Conservation (phyloP, 2,888 invertebrate genomes). For the Liposcelis brunnea region DNA sequence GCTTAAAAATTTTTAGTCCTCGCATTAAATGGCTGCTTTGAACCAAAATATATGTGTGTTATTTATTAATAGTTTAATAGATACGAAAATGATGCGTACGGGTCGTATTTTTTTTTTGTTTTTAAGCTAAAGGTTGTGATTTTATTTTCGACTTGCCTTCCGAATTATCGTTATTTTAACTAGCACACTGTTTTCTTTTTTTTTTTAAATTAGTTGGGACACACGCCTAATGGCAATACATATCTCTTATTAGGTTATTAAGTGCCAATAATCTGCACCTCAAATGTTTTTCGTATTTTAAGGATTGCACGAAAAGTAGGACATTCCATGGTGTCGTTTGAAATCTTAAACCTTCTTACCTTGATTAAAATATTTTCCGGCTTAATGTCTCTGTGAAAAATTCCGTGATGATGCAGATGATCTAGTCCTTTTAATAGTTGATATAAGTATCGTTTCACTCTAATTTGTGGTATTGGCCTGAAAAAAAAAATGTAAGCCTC, state of each 20-base stretch:
- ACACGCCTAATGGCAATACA: too few species aligned
- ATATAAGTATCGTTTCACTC: conserved; percentile 38
- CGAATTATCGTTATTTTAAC: too few species aligned
- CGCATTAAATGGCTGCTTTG: neutral
- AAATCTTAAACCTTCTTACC: conserved; percentile 21
- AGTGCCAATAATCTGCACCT: neutral
- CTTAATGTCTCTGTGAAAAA: conserved; percentile 52
- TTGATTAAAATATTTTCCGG: conserved; percentile 52
- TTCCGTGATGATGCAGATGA: conserved; percentile 40
- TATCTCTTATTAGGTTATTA: too few species aligned
- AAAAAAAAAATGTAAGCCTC: neutral
- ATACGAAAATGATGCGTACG: neutral
- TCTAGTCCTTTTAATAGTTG: conserved; percentile 42
- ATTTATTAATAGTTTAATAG: conserved; percentile 1
- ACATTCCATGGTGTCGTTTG: conserved; percentile 3
- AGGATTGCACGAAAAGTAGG: neutral
- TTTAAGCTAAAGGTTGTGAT: neutral
- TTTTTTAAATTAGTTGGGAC: too few species aligned
- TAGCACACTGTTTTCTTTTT: too few species aligned
- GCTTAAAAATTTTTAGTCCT: too few species aligned
- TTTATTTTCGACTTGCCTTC: too few species aligned
- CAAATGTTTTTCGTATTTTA: neutral
- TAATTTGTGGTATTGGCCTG: conserved; percentile 32
- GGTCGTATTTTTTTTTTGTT: neutral
- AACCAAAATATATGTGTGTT: neutral